A percentile compares a stretch with the other conserved stretches of the same genome.
Conservation (phyloP, 1,140 invertebrate species). For the Trichonephila clavata region DNA sequence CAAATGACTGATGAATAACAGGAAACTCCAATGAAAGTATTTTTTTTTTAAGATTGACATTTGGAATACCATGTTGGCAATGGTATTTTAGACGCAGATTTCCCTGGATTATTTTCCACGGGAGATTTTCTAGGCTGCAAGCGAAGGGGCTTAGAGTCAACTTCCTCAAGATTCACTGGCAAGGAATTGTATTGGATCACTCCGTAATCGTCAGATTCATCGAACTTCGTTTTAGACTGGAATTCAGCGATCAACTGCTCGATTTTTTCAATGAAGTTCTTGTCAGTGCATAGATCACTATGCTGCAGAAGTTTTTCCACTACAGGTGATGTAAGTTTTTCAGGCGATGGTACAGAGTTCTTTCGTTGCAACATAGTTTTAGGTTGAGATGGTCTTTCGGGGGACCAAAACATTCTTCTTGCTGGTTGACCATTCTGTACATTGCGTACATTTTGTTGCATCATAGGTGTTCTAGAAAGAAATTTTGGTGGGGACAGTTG, state of each 20-base stretch:
- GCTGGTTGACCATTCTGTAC: not conserved
- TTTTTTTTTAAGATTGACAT: constrained; percentile 52
- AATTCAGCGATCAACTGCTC: constrained; percentile 66
- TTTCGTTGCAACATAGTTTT: constrained; percentile 23
- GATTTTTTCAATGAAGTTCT: constrained; percentile 65
- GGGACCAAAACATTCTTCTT: constrained; percentile 66
- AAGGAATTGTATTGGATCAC: constrained; percentile 19
- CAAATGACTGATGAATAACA: not conserved
- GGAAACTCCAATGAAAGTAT: not conserved
- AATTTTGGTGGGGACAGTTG: constrained; percentile 55
- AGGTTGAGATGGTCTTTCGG: not conserved
- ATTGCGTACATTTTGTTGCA: constrained; percentile 16
- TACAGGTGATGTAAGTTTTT: constrained; percentile 34
- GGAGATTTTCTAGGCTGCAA: constrained; percentile 45
- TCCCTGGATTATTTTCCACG: constrained; percentile 29
- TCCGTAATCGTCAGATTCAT: not conserved
- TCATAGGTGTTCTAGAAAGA: not conserved
- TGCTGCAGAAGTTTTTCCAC: constrained; percentile 65
- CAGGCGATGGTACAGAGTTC: constrained; percentile 32
- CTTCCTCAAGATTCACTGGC: constrained; percentile 17
- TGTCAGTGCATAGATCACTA: constrained; percentile 60
- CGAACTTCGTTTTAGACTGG: constrained; percentile 55
- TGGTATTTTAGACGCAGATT: constrained; percentile 68
- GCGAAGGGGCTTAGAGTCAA: not conserved
- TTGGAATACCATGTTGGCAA: constrained; percentile 61